phyloP scores from a whole-genome alignment of 2,797 vertebrate species.

The Coreius guichenoti region DNA sequence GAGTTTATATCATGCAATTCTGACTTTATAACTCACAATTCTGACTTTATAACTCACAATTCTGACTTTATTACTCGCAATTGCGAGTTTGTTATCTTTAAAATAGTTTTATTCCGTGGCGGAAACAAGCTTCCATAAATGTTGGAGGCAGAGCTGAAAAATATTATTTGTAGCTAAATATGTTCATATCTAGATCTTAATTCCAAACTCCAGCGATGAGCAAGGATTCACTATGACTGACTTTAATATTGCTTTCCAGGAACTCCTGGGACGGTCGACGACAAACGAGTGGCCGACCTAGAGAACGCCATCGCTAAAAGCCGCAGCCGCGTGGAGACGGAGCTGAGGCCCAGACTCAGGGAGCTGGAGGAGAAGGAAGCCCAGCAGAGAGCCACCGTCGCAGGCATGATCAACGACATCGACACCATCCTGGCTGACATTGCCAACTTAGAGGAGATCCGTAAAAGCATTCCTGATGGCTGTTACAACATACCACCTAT shows the following conservation, averaged over 20 bases:
- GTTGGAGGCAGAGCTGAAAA: background rate
- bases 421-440: slow-evolving; percentile 83
- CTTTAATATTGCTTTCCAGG: slow-evolving; percentile 69
- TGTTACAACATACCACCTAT: slow-evolving; percentile 86
- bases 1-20: no score
- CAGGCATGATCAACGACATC: slow-evolving; percentile 78
- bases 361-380: slow-evolving; percentile 77
- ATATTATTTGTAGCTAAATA: background rate
- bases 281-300: slow-evolving; percentile 74
- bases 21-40: no score
- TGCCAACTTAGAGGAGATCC: slow-evolving; percentile 87
- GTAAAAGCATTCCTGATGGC: slow-evolving; percentile 76
- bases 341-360: slow-evolving; percentile 77
- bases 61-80: no score
- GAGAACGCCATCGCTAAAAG: slow-evolving; percentile 78
- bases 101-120: no score
- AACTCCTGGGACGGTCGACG: slow-evolving; percentile 73
- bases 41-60: no score
- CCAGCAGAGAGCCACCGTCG: slow-evolving; percentile 72
- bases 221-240: slow-evolving; percentile 4
- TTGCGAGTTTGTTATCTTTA: no score
- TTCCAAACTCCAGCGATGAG: background rate
- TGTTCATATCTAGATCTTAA: background rate
- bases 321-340: slow-evolving; percentile 70
- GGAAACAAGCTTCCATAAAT: no score